These are phyloP conservation scores for Squalus acanthias DNA, from an alignment of 2,797 vertebrate species.

Conservation along the genomic window DNA sequence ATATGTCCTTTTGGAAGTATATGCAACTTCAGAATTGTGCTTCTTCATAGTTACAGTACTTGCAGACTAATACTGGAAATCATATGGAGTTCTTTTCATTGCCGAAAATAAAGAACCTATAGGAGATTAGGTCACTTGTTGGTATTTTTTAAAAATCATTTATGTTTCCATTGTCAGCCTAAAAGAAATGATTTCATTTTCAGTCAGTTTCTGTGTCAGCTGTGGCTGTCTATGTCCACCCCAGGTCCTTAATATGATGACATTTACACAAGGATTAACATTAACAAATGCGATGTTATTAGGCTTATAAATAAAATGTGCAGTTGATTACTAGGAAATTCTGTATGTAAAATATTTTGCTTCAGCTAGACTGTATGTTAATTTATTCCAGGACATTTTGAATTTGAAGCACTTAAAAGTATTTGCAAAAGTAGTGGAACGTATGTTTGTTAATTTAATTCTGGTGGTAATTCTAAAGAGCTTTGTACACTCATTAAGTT, in stretches of 20 bases:
- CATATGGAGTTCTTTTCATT: neutral
- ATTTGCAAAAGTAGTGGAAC: neutral
- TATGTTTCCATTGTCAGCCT: neutral
- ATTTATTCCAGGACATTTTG: neutral
- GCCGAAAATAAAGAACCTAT: neutral
- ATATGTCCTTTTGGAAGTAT: neutral
- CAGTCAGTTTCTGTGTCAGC: neutral
- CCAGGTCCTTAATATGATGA: neutral
- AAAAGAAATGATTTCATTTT: neutral
- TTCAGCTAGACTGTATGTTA: neutral
- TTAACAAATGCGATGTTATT: neutral
- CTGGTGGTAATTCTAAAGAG: neutral
- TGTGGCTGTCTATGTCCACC: neutral
- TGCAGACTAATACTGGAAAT: conserved; percentile 9
- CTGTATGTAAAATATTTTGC: neutral
- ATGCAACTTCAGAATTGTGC: neutral
- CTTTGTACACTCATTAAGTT: neutral
- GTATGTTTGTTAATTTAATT: neutral
- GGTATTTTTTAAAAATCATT: neutral
- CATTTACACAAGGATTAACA: conserved; percentile 9
- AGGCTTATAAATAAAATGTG: neutral
- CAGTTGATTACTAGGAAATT: neutral
- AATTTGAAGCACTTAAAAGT: neutral
- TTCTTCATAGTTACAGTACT: neutral
- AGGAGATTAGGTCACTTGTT: neutral